A percentile compares a stretch with the other conserved stretches of the same genome.
These are phyloP conservation scores for Chlamydotis undulata DNA, from an alignment of 2,113 vertebrate genomes.

Conservation along the genomic window DNA sequence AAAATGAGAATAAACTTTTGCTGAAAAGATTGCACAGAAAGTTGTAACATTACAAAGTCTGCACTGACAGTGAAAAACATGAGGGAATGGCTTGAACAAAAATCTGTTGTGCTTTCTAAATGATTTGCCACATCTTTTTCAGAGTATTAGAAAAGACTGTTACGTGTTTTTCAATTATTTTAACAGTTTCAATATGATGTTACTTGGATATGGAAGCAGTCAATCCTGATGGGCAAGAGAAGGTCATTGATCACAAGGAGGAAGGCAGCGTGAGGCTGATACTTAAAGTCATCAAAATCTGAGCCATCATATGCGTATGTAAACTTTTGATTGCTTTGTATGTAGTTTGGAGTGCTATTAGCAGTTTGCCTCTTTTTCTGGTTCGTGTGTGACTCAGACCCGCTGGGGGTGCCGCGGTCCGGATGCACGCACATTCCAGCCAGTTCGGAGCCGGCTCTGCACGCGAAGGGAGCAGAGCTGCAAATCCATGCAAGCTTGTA, in stretches of 20 bases:
- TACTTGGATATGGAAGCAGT: neutral
- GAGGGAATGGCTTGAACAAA: neutral
- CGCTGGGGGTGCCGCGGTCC: accelerated
- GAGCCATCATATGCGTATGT: accelerated
- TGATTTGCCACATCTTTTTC: neutral
- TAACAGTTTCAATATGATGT: neutral
- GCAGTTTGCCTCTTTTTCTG: neutral
- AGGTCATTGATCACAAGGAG: accelerated
- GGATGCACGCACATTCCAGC: neutral
- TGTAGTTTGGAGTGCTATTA: accelerated
- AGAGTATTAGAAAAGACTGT: neutral
- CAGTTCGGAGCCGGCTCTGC: neutral
- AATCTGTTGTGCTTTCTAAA: neutral
- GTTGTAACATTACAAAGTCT: neutral
- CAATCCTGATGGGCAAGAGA: neutral
- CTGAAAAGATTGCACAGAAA: neutral
- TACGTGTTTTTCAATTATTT: neutral
- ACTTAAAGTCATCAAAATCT: neutral
- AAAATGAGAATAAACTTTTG: neutral
- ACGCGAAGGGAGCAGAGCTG: accelerated
- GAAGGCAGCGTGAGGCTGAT: neutral
- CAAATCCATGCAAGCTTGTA: neutral
- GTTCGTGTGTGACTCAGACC: neutral
- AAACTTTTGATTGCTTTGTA: neutral
- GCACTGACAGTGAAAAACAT: neutral